phyloP scores from a whole-genome alignment of 2,113 vertebrate genomes.

The Pedetes capensis region DNA sequence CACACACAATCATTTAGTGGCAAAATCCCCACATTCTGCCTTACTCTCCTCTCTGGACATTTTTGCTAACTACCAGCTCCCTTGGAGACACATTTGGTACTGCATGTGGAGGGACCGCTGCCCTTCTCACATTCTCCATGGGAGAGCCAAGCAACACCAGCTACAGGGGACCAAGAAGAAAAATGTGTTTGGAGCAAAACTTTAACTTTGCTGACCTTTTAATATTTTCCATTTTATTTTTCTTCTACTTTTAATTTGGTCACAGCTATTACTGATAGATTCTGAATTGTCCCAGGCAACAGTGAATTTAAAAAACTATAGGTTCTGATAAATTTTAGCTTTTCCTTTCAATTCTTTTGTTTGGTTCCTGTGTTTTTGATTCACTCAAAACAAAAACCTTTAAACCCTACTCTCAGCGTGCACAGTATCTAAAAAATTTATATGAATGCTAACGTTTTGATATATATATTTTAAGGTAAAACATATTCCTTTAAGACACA shows the following conservation, averaged over 20 bases:
- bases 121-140: accelerated
- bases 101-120: accelerated
- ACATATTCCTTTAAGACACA: not conserved
- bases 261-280: not conserved
- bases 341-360: not conserved
- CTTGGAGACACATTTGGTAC: accelerated
- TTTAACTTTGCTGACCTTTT: too few species aligned
- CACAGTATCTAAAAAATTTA: not conserved
- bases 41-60: accelerated
- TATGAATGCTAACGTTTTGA: not conserved
- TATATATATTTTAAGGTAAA: not conserved
- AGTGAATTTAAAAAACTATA: not conserved
- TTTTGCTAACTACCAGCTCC: accelerated
- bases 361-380: not conserved
- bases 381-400: not conserved
- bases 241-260: not conserved
- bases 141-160: not conserved
- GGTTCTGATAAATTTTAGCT: not conserved
- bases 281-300: not conserved
- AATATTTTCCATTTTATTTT: not conserved
- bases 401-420: not conserved
- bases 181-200: not conserved
- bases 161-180: not conserved
- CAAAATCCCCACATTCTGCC: not conserved
- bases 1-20: not conserved